These are phyloP conservation scores for Pogonophryne albipinna DNA, from an alignment of 2,797 vertebrate species.

Conservation along the genomic window DNA sequence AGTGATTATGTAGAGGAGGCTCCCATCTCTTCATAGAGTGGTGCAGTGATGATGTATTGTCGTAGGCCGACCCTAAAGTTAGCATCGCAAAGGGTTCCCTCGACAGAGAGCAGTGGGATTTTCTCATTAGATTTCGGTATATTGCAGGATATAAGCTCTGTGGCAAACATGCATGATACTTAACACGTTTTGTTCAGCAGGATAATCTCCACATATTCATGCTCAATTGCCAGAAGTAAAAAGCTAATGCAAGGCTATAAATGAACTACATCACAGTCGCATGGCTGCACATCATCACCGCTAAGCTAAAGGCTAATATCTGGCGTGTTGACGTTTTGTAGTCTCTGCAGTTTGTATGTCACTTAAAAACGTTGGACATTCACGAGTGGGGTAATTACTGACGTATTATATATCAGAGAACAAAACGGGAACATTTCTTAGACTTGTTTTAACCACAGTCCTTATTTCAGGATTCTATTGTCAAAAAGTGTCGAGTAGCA, in stretches of 20 bases:
- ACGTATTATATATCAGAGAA: too few relatives aligned
- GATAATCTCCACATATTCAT: too few relatives aligned
- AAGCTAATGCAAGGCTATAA: too few relatives aligned
- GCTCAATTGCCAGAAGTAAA: too few relatives aligned
- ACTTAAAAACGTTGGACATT: too few relatives aligned
- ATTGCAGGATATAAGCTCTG: slow-evolving; percentile 1
- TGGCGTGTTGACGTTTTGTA: too few relatives aligned
- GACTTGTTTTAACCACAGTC: neutral
- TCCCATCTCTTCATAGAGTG: slow-evolving; percentile 11
- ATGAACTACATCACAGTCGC: too few relatives aligned
- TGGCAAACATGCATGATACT: neutral
- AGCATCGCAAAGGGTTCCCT: neutral
- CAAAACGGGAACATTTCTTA: neutral
- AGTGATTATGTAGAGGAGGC: slow-evolving; percentile 22
- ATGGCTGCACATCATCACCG: too few relatives aligned
- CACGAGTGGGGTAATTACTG: too few relatives aligned
- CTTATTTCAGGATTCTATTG: neutral
- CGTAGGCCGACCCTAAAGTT: neutral
- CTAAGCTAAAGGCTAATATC: neutral
- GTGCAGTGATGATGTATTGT: neutral
- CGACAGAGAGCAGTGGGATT: too few relatives aligned
- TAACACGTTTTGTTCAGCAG: neutral
- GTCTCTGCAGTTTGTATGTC: too few relatives aligned
- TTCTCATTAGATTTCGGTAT: neutral
- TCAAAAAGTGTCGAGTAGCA: too few relatives aligned